These are phyloP conservation scores for Neria commutata DNA, from an alignment of 2,888 invertebrate genomes.

Conservation along the genomic window DNA sequence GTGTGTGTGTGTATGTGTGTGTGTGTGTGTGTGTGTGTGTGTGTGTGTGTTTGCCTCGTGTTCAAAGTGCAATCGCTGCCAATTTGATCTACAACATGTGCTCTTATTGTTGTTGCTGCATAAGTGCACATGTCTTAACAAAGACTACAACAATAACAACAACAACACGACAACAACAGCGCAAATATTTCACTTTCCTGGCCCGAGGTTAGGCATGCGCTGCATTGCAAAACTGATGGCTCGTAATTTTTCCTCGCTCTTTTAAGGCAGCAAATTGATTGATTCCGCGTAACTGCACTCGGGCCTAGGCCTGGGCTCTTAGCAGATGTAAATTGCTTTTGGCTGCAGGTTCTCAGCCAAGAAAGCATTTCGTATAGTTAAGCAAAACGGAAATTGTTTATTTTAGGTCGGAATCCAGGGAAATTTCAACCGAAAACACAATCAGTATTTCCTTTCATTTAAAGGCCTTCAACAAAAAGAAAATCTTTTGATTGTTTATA, in stretches of 20 bases:
- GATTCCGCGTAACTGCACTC: neutral
- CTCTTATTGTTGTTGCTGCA: neutral
- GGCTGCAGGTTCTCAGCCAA: too few species aligned
- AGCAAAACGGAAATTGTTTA: too few species aligned
- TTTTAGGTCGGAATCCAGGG: too few species aligned
- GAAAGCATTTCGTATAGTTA: too few species aligned
- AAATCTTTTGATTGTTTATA: too few species aligned
- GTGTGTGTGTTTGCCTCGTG: too few species aligned
- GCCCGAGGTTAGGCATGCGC: constrained; percentile 8
- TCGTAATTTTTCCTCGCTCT: neutral
- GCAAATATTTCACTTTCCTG: neutral
- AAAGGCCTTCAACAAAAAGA: too few species aligned
- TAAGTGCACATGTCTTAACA: constrained; percentile 2
- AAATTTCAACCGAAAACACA: too few species aligned
- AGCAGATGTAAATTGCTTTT: too few species aligned
- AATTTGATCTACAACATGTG: constrained; percentile 19
- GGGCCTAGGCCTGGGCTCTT: neutral
- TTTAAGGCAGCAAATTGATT: constrained; percentile 7
- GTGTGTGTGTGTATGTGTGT: too few species aligned
- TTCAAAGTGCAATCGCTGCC: constrained; percentile 18
- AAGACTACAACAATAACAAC: neutral
- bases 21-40: too few species aligned
- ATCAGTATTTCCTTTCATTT: too few species aligned
- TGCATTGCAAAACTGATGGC: constrained; percentile 2
- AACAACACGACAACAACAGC: neutral